These are phyloP conservation scores for Onchidella celtica DNA, from an alignment of 2,888 invertebrate genomes.

Conservation along the genomic window DNA sequence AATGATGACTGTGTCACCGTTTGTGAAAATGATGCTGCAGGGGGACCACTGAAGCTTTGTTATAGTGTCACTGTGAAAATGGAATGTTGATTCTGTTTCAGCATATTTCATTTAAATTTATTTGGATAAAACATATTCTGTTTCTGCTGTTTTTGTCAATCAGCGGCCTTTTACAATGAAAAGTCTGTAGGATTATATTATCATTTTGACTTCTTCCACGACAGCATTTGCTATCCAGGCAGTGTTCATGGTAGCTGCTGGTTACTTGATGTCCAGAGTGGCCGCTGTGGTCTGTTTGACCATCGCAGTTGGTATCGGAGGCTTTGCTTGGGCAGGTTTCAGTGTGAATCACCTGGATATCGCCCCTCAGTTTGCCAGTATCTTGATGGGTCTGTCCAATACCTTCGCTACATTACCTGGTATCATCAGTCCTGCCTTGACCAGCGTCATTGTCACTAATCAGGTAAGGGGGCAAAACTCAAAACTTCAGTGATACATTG, in stretches of 20 bases:
- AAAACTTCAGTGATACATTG: too few species aligned
- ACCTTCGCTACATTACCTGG: conserved; percentile 95
- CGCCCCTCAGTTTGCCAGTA: conserved; percentile 93
- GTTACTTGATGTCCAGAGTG: conserved; percentile 86
- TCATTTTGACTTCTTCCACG: too few species aligned
- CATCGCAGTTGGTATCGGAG: conserved; percentile 92
- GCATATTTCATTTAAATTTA: too few species aligned
- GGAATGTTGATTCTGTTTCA: too few species aligned
- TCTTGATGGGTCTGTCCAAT: conserved; percentile 95
- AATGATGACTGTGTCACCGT: too few species aligned
- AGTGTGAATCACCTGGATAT: conserved; percentile 90
- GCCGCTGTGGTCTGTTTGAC: conserved; percentile 88
- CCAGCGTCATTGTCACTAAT: conserved; percentile 88
- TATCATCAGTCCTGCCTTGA: conserved; percentile 92
- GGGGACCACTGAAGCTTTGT: too few species aligned
- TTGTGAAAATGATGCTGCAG: too few species aligned
- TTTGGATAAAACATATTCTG: too few species aligned
- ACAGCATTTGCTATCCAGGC: conserved; percentile 88
- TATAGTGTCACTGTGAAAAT: neutral
- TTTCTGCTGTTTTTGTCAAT: too few species aligned
- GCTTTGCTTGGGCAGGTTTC: conserved; percentile 93
- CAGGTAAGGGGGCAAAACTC: conserved; percentile 82
- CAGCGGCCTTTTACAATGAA: too few species aligned
- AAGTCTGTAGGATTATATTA: too few species aligned
- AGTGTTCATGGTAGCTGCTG: conserved; percentile 91